Base-by-base conservation (phyloP, 2,888 invertebrate species). In the Thymelicus acteon region DNA sequence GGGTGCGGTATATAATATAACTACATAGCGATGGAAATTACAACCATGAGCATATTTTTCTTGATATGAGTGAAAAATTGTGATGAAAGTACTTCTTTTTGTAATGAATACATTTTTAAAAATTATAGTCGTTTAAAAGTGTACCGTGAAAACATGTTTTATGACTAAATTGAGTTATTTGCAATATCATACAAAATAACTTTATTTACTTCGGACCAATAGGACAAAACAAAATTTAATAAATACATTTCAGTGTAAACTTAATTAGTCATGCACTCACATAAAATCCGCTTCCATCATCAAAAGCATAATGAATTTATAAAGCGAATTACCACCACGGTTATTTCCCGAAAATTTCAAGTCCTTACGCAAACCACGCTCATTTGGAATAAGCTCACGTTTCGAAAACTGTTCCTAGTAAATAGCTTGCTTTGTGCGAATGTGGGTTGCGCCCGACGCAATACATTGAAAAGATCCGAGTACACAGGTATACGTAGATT, bases 1-100 rank as follows among this genome's bases (percentile, higher is more conserved):
- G 13, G 2, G 6, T 47, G 15, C 37, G 49, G 13, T 54, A 7
- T 10, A 7, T 0, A 0, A 7, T 10, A 7, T 0, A 0, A 0
- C 2, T 24, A 24, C 24, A 24, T 19, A 10, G 44, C 24, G 10
- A 37, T 40, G 15, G 54, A 54, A 57, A 58, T 58, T 58, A 66
- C 47, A 24, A 15, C 13, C 37, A 31, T 40, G 57, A 57, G 65
- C 40, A 65, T 57, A 65, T 57, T 65, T 65, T 65, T 47, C 65
- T 57, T 57, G 54, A 65, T 44, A 10, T 57, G 57, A 24, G 13
- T 57, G 57, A 65, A 44, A 57, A 13, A 57, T 44, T 48, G 24
- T 24, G 37, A 63, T 39, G 37, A 13, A 13, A 39, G 19, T 19
- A 19, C 39, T 63, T 39, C 49, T 63, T 19, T 19, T 19, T 19